Evolutionary conservation across 2,113 vertebrate species (phyloP).

Genomic region (Protomyctophum bolini): DNA sequence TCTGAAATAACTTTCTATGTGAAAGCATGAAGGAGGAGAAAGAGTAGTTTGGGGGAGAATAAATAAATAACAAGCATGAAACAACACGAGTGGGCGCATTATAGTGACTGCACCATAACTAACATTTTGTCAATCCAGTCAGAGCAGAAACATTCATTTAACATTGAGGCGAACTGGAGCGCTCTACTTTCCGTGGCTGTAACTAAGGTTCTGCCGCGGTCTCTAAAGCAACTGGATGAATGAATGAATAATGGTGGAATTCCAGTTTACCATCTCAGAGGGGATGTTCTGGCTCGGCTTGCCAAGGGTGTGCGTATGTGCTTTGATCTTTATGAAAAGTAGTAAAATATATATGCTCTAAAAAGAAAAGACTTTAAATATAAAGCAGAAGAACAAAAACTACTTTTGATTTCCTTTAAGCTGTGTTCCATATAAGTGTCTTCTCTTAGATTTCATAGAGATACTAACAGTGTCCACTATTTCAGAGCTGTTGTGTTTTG

Average conservation of each 20-base stretch:
- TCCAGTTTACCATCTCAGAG: conserved; percentile 45
- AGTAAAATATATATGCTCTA: background rate
- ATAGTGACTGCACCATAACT: background rate
- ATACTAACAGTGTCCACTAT: background rate
- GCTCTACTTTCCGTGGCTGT: conserved; percentile 29
- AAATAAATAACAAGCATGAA: too few relatives aligned
- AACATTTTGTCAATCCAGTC: background rate
- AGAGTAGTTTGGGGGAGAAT: too few relatives aligned
- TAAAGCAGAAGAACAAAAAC: background rate
- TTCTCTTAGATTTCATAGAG: background rate
- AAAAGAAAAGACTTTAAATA: conserved; percentile 6
- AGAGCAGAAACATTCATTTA: conserved; percentile 28
- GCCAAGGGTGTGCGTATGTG: background rate
- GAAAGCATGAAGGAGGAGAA: too few relatives aligned
- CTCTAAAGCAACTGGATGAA: conserved; percentile 29
- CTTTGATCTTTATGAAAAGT: conserved; percentile 27
- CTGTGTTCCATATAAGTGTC: background rate
- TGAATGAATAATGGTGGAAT: conserved; percentile 49
- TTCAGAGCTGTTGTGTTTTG: background rate
- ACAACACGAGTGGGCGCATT: background rate
- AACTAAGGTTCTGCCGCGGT: conserved; percentile 26
- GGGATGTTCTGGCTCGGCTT: conserved; percentile 23
- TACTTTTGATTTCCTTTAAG: background rate
- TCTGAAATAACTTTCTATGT: too few relatives aligned
- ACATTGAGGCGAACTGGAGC: conserved; percentile 22